Conservation (phyloP, 2,113 vertebrate genomes). For the Edolisoma coerulescens region DNA sequence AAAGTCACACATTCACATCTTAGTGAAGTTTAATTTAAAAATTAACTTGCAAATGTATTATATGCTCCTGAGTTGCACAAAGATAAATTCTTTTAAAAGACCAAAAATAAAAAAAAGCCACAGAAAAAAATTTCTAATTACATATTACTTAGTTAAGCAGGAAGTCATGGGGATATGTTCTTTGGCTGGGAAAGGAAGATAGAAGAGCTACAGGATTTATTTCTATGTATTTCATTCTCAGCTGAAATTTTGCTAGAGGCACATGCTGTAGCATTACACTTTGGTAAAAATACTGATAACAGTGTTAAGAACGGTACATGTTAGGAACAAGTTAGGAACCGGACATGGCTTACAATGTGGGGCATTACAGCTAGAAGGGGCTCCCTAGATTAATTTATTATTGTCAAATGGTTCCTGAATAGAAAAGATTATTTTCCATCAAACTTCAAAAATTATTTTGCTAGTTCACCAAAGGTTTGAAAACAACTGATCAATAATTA, state of each 20-base stretch:
- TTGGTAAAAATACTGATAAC: background rate
- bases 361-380: background rate
- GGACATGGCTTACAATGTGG: background rate
- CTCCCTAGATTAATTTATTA: background rate
- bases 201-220: background rate
- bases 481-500: background rate
- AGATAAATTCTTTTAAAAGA: background rate
- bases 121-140: background rate
- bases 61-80: background rate
- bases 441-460: background rate
- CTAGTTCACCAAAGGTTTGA: background rate
- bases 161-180: background rate
- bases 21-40: background rate
- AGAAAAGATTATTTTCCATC: background rate
- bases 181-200: background rate
- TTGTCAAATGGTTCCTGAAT: background rate
- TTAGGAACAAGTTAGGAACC: background rate
- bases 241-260: background rate
- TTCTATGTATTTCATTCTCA: background rate
- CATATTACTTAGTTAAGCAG: background rate
- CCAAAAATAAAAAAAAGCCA: background rate
- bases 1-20: background rate
- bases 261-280: background rate
- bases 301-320: background rate
- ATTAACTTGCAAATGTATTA: background rate